A percentile compares a stretch with the other conserved stretches of the same genome.
phyloP scores from a whole-genome alignment of 2,113 vertebrate genomes.

The Lethenteron camtschaticum region DNA sequence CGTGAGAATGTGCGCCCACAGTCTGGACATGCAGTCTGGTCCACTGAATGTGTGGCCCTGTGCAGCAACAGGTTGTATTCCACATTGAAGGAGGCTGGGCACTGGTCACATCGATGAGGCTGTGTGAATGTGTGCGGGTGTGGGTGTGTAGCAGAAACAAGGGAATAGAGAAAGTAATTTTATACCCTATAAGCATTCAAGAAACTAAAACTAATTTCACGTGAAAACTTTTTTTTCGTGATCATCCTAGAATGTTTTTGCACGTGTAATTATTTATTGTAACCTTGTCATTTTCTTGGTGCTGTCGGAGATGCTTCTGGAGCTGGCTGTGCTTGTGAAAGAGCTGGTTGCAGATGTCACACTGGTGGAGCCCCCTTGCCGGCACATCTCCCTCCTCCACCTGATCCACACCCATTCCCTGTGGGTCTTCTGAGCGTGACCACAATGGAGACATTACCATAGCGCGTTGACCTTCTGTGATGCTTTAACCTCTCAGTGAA shows the following conservation, averaged over 20 bases:
- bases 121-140: constrained; percentile 16
- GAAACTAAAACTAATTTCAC: too few species aligned
- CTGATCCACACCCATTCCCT: not conserved
- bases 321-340: constrained; percentile 69
- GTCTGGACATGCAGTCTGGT: constrained; percentile 61
- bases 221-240: too few species aligned
- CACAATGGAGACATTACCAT: too few species aligned
- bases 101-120: constrained; percentile 87
- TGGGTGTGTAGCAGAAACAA: constrained; percentile 7
- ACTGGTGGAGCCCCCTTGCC: constrained; percentile 22
- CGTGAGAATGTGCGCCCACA: constrained; percentile 84
- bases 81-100: constrained; percentile 76
- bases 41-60: constrained; percentile 64
- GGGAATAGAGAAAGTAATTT: not conserved
- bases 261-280: constrained; percentile 6
- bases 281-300: constrained; percentile 86
- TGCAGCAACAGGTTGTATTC: constrained; percentile 89
- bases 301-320: constrained; percentile 72
- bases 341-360: constrained; percentile 53
- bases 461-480: too few species aligned
- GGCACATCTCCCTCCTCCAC: constrained; percentile 23
- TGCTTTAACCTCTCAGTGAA: too few species aligned
- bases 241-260: not conserved
- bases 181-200: not conserved
- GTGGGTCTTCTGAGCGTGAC: too few species aligned